Evolutionary conservation across 1,140 invertebrate genomes (phyloP).

Genomic region (Ylistrum balloti): DNA sequence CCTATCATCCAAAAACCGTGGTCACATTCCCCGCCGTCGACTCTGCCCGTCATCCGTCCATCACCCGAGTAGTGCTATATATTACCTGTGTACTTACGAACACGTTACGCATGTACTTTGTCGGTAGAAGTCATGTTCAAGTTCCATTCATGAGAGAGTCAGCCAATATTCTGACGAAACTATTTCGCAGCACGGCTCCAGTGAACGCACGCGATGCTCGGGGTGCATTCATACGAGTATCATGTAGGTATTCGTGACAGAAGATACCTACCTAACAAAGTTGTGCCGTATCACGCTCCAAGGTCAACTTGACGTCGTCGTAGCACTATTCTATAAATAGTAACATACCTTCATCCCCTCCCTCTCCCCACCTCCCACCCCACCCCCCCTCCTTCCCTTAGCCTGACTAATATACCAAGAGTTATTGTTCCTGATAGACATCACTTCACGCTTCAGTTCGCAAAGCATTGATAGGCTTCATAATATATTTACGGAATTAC

Average conservation of each 20-base stretch:
- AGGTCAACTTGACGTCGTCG: too few species aligned
- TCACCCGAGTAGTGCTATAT: not conserved
- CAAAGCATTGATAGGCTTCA: too few species aligned
- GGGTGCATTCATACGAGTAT: not conserved
- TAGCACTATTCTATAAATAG: too few species aligned
- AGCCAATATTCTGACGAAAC: not conserved
- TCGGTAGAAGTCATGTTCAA: not conserved
- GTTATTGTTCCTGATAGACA: too few species aligned
- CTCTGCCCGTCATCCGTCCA: not conserved
- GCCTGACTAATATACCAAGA: too few species aligned
- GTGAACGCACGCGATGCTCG: conserved; percentile 36
- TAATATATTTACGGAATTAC: too few species aligned
- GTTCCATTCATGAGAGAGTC: not conserved
- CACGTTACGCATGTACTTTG: not conserved
- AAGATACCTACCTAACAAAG: not conserved
- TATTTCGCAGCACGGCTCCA: not conserved
- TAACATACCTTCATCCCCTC: too few species aligned
- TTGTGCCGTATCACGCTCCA: too few species aligned
- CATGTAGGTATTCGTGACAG: not conserved
- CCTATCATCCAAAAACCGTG: not conserved
- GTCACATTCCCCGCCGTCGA: not conserved
- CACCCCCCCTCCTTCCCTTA: too few species aligned
- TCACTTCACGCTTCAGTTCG: too few species aligned
- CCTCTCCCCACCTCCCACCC: too few species aligned
- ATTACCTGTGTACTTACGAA: not conserved